Percentiles rank a stretch among this genome's conserved stretches.
These are phyloP conservation scores for Hirtodrosophila duncani DNA, from an alignment of 2,888 invertebrate species.

Conservation along the genomic window DNA sequence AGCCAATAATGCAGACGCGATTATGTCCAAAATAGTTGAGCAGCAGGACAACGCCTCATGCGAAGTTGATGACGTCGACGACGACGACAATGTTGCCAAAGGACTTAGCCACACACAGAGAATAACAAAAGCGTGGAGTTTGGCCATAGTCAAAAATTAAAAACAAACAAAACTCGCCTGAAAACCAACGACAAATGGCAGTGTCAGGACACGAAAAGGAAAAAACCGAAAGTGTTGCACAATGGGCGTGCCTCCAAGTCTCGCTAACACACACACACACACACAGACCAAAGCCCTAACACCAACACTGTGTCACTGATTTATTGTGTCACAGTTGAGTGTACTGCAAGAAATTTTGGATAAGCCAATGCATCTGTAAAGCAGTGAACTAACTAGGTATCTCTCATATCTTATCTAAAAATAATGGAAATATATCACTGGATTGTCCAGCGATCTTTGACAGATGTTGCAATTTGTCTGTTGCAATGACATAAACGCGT, in stretches of 20 bases:
- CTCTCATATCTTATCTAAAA: no score
- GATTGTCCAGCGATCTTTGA: no score
- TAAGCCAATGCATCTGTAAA: not conserved
- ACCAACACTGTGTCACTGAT: conserved; percentile 49
- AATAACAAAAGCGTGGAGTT: conserved; percentile 20
- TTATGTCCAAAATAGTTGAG: conserved; percentile 67
- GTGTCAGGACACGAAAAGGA: conserved; percentile 11
- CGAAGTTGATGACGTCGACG: conserved; percentile 59
- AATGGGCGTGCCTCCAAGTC: conserved; percentile 67
- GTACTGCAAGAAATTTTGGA: conserved; percentile 6
- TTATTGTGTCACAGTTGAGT: conserved; percentile 30
- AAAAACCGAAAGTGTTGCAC: conserved; percentile 66
- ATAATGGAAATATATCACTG: no score
- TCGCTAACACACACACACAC: conserved; percentile 24
- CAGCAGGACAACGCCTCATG: conserved; percentile 58
- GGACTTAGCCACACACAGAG: conserved; percentile 26
- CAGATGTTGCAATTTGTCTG: no score
- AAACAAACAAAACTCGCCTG: conserved; percentile 66
- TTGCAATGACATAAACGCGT: no score
- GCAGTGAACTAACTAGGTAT: no score
- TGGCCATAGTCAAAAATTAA: conserved; percentile 49
- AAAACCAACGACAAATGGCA: conserved; percentile 58
- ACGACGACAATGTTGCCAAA: conserved; percentile 14
- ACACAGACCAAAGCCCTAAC: conserved; percentile 12
- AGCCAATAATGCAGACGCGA: conserved; percentile 78